These are phyloP conservation scores for Toxotes lorentzi DNA, from an alignment of 2,797 vertebrate genomes.

Conservation along the genomic window DNA sequence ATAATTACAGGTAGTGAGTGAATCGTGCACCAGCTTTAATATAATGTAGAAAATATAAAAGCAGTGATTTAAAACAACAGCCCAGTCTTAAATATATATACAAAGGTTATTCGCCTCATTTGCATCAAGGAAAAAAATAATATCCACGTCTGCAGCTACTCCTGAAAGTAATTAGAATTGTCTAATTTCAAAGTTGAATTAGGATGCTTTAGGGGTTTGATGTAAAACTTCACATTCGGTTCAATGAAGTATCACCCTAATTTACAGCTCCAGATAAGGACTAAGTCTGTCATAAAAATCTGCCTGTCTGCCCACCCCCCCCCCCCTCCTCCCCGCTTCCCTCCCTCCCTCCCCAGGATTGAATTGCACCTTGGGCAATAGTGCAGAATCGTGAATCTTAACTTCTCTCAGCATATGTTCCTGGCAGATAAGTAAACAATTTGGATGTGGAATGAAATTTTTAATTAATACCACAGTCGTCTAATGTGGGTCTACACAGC, in stretches of 20 bases:
- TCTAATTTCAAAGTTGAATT: constrained; percentile 91
- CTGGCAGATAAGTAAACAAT: constrained; percentile 99
- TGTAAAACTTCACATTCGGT: constrained; percentile 93
- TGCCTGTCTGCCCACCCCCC: constrained; percentile 71
- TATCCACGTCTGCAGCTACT: constrained; percentile 53
- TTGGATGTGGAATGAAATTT: constrained; percentile 97
- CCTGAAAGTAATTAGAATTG: constrained; percentile 85
- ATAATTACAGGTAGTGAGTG: constrained; percentile 71
- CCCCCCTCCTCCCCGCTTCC: constrained; percentile 64
- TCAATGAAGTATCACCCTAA: constrained; percentile 96
- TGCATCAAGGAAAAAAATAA: constrained; percentile 10
- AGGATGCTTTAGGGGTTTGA: constrained; percentile 90
- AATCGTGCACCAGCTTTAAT: constrained; percentile 19
- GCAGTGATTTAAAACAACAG: constrained; percentile 15
- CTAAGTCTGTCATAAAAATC: constrained; percentile 92
- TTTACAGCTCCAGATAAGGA: constrained; percentile 95
- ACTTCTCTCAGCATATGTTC: constrained; percentile 98
- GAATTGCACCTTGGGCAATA: constrained; percentile 97
- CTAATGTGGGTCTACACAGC: constrained; percentile 88
- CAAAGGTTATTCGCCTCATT: constrained; percentile 11
- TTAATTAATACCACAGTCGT: constrained; percentile 95
- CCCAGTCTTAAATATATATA: background rate
- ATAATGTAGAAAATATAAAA: constrained; percentile 53
- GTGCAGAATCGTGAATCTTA: constrained; percentile 96
- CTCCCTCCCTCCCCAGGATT: constrained; percentile 85